Percentiles rank a stretch among this genome's conserved stretches.
Evolutionary conservation across 2,888 invertebrate genomes (phyloP).

Genomic region (Omphaloscelis lunosa): DNA sequence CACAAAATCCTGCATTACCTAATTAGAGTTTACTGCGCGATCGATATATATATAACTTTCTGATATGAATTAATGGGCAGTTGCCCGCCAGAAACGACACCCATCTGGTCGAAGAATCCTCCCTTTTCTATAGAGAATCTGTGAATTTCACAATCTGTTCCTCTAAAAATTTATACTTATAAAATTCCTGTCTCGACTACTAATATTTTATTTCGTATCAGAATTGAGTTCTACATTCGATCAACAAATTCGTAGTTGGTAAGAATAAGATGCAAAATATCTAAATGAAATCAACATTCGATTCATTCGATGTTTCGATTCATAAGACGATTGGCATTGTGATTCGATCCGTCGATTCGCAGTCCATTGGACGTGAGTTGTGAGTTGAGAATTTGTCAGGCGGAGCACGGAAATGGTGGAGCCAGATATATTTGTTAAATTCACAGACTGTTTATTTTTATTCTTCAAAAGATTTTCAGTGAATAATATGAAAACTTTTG

Average conservation of each 20-base stretch:
- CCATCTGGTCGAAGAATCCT: no score
- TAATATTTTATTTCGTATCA: constrained; percentile 40
- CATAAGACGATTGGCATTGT: constrained; percentile 65
- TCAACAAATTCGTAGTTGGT: constrained; percentile 57
- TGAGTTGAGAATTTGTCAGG: constrained; percentile 71
- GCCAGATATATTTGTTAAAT: constrained; percentile 24
- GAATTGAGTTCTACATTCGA: constrained; percentile 54
- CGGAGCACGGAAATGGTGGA: constrained; percentile 37
- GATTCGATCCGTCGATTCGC: constrained; percentile 67
- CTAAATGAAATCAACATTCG: constrained; percentile 70
- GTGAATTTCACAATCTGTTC: no score
- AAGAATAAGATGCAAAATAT: constrained; percentile 65
- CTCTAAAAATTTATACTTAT: no score
- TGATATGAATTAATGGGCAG: no score
- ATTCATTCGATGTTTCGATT: constrained; percentile 65
- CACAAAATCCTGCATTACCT: no score
- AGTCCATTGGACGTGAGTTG: constrained; percentile 69
- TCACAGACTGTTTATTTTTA: constrained; percentile 18
- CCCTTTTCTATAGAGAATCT: no score
- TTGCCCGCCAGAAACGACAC: no score
- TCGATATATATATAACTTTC: no score
- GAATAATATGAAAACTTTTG: no score
- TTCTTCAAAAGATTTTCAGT: not conserved
- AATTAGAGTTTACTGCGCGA: no score
- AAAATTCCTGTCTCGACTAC: not conserved